Evolutionary conservation across 1,140 invertebrate genomes (phyloP), one percentile per base, ranked within the genome.

Genomic region (Heliconius hewitsoni): DNA sequence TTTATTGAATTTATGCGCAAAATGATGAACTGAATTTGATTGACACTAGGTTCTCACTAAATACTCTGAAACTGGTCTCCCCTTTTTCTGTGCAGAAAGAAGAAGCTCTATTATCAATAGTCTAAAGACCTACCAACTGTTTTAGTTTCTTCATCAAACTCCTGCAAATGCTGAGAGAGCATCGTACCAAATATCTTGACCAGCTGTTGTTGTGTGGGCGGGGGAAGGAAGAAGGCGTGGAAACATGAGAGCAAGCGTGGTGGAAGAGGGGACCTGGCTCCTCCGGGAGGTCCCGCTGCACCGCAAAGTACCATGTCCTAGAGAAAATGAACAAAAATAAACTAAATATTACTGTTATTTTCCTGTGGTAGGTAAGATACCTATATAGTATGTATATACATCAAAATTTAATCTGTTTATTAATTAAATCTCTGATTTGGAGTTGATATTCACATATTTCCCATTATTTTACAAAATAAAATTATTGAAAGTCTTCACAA

Each of bases 251-350:
- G 95, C 13, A 98, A 95, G 34, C 97, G 95, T 71, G 96, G 93
- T 0, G 97, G 97, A 75, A 98, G 97, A 0, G 96, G 93, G 84
- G 97, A 97, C 37, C 97, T 94, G 18, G 97, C 97, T 11, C 97
- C 97, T 19, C 97, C 97, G 0, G 97, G 97, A 0, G 97, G 97
- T 9, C 97, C 97, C 96, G 98, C 98, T 1, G 97, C 96, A 6
- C 95, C 96, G 81, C 98, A 95, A 46, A 98, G 88, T 79, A 97
- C 95, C 95, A 98, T 97, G 87, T 96, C 97, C 95, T 97, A 86
- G 23, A 16, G 60, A 16, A 4, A 46, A 46, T 16, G 42, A 46
- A 46, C 42, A 46, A 4, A 16, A 13, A 46, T 46, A 46, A 27
- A 52, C 50, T 46, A 46, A 9, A 3, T 46, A 13, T 46, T 46